Conservation (phyloP, 2,888 invertebrate species). For the Napeogenes inachia region DNA sequence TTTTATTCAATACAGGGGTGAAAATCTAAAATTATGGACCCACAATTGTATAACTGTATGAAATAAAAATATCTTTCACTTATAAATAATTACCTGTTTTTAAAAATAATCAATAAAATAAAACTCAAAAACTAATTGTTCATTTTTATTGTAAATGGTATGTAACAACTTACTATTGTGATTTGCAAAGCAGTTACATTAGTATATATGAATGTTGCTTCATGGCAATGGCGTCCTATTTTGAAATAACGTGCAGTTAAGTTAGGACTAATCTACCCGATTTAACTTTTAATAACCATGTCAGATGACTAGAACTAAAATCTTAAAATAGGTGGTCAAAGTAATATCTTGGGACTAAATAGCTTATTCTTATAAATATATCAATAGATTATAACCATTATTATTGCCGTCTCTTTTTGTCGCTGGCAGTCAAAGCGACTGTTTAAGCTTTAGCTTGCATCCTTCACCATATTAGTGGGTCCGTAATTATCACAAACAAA, state of each 20-base stretch:
- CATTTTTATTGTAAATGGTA: slow-evolving; percentile 3
- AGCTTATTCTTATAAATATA: slow-evolving; percentile 12
- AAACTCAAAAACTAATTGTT: neutral
- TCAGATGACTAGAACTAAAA: neutral
- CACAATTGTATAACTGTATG: too few relatives aligned
- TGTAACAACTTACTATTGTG: slow-evolving; percentile 6
- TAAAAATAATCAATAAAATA: slow-evolving; percentile 1
- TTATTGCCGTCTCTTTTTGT: slow-evolving; percentile 23
- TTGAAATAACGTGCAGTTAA: neutral
- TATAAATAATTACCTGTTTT: too few relatives aligned
- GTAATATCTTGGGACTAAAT: neutral
- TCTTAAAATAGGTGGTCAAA: slow-evolving; percentile 4
- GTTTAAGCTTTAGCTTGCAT: slow-evolving; percentile 8
- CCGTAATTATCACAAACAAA: slow-evolving; percentile 23
- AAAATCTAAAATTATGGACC: too few relatives aligned
- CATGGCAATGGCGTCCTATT: neutral
- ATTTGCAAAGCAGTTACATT: slow-evolving; percentile 4
- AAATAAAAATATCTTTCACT: too few relatives aligned
- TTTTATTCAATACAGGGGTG: too few relatives aligned
- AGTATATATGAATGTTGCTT: neutral
- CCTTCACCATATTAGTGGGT: slow-evolving; percentile 6
- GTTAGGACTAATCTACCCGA: neutral
- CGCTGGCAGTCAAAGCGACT: slow-evolving; percentile 12
- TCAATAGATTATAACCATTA: slow-evolving; percentile 12
- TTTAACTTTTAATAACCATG: neutral